A percentile compares a stretch with the other conserved stretches of the same genome.
Evolutionary conservation across 2,113 vertebrate genomes (phyloP).

Genomic region (Psilopsiagon aurifrons): DNA sequence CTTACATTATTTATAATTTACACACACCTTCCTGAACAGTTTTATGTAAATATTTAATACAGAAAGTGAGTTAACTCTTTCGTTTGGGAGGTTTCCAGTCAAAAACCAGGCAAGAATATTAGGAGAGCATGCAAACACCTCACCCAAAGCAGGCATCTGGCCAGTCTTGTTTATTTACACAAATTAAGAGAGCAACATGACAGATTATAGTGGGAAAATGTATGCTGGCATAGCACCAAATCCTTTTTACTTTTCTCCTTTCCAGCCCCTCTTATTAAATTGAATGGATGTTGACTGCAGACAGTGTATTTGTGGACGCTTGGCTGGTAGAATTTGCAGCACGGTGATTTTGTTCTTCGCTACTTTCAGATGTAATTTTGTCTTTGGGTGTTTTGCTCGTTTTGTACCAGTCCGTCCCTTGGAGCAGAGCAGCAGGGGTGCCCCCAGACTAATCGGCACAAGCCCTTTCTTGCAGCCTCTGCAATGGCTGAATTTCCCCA

Average conservation of each 20-base stretch:
- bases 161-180: not conserved
- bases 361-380: not conserved
- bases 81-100: conserved; percentile 64
- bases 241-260: not conserved
- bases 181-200: not conserved
- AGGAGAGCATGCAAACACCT: not conserved
- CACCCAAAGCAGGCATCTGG: not conserved
- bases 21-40: conserved; percentile 97
- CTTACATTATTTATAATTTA: conserved; percentile 99
- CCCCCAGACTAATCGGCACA: not conserved
- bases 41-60: conserved; percentile 98
- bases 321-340: not conserved
- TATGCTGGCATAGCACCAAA: not conserved
- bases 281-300: not conserved
- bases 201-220: not conserved
- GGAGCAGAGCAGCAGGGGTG: not conserved
- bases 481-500: not conserved
- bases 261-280: not conserved
- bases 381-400: not conserved
- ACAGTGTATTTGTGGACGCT: not conserved
- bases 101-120: not conserved
- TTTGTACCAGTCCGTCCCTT: not conserved
- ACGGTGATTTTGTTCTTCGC: not conserved
- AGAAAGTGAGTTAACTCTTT: conserved; percentile 81
- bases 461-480: not conserved